phyloP scores from a whole-genome alignment of 1,140 invertebrate genomes.

The Drosophila equinoxialis region DNA sequence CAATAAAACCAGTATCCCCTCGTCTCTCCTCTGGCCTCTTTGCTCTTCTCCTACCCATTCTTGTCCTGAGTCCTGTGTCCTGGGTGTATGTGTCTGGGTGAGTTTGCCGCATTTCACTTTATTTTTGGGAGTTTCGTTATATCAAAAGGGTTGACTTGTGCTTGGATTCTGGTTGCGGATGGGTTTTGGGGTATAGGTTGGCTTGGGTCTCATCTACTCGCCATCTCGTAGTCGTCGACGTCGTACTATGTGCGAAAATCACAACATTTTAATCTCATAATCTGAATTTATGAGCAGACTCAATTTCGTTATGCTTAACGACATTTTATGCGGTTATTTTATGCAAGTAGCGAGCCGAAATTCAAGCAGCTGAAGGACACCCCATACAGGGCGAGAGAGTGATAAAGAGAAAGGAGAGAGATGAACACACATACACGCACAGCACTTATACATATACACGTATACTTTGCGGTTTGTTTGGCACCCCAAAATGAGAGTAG shows the following conservation, averaged over 20 bases:
- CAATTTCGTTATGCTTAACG: constrained; percentile 81
- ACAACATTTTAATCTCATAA: constrained; percentile 82
- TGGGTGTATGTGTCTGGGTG: background rate
- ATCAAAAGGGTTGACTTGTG: constrained; percentile 56
- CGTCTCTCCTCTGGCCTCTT: background rate
- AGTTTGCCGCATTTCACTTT: constrained; percentile 5
- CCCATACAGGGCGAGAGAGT: background rate
- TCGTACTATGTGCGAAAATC: constrained; percentile 67
- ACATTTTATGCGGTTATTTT: constrained; percentile 81
- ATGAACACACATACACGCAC: constrained; percentile 11
- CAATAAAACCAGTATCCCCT: constrained; percentile 35
- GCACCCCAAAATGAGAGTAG: constrained; percentile 46
- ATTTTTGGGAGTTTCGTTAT: constrained; percentile 50
- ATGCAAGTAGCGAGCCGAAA: constrained; percentile 51
- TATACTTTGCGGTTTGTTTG: constrained; percentile 57
- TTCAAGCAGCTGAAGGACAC: constrained; percentile 48
- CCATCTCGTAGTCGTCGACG: no score
- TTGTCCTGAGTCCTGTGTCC: no score
- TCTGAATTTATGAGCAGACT: constrained; percentile 81
- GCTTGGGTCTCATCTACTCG: background rate
- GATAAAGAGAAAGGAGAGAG: background rate
- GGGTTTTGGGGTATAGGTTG: constrained; percentile 1
- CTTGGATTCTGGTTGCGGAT: background rate
- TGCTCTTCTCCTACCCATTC: no score
- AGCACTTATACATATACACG: constrained; percentile 13